These are phyloP conservation scores for Poeciliopsis retropinna DNA, from an alignment of 2,113 vertebrate species.

Conservation along the genomic window DNA sequence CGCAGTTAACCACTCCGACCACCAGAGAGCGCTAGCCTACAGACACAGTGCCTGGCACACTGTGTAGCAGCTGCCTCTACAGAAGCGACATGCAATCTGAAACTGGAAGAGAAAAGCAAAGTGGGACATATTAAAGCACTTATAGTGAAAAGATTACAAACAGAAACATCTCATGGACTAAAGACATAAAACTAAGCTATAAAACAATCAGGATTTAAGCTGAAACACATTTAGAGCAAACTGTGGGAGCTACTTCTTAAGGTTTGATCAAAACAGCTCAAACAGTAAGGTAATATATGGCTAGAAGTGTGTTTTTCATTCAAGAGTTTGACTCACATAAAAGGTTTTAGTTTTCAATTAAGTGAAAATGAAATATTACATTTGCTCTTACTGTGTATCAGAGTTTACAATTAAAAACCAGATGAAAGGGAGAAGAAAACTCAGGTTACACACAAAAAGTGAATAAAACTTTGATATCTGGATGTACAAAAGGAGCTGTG, in stretches of 20 bases:
- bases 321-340: background rate
- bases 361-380: background rate
- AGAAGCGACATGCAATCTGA: slow-evolving; percentile 29
- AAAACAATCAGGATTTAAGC: slow-evolving; percentile 42
- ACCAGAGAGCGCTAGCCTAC: slow-evolving; percentile 29
- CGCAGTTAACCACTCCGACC: slow-evolving; percentile 73
- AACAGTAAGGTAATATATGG: background rate
- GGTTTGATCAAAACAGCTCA: background rate
- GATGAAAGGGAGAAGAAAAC: slow-evolving; percentile 58
- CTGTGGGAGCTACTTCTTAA: background rate
- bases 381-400: slow-evolving; percentile 40
- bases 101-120: slow-evolving; percentile 24
- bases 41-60: slow-evolving; percentile 19
- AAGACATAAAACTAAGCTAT: slow-evolving; percentile 49
- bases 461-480: background rate
- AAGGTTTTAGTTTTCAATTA: background rate
- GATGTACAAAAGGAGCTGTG: slow-evolving; percentile 22
- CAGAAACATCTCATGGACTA: slow-evolving; percentile 51
- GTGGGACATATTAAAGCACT: slow-evolving; percentile 6
- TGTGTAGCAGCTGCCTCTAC: slow-evolving; percentile 7
- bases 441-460: slow-evolving; percentile 57
- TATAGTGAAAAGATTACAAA: background rate
- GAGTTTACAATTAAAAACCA: slow-evolving; percentile 16
- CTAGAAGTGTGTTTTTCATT: background rate
- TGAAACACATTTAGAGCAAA: slow-evolving; percentile 40